Conservation (phyloP, 2,797 vertebrate species). For the Synanceia verrucosa region DNA sequence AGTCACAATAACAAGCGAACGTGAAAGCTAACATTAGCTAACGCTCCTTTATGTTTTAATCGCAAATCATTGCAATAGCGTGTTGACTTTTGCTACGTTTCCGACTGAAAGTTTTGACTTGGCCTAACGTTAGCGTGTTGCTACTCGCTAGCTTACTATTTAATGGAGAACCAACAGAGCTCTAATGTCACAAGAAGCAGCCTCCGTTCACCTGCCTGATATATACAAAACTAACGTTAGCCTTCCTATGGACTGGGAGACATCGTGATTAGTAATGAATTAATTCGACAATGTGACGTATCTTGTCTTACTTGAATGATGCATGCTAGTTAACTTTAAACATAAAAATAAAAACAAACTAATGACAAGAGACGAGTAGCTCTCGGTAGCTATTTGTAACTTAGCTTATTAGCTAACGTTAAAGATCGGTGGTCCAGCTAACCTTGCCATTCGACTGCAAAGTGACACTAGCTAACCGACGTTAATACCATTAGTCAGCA, state of each 20-base stretch:
- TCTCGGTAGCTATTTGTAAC: constrained; percentile 33
- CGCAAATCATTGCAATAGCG: accelerated
- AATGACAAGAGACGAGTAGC: neutral
- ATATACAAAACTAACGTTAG: neutral
- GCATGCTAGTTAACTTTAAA: neutral
- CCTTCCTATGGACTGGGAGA: neutral
- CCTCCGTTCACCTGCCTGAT: constrained; percentile 44
- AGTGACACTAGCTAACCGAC: constrained; percentile 7
- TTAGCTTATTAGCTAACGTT: constrained; percentile 53
- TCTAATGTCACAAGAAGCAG: constrained; percentile 46
- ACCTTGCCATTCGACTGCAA: constrained; percentile 59
- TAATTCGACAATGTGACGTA: no score
- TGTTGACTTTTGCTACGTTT: neutral
- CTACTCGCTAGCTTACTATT: constrained; percentile 36
- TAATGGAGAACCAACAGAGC: constrained; percentile 24
- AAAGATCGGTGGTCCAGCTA: constrained; percentile 72
- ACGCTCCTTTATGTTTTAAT: neutral
- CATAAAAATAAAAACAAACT: neutral
- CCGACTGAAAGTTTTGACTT: constrained; percentile 13
- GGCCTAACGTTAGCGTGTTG: constrained; percentile 30
- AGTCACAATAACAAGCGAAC: constrained; percentile 71
- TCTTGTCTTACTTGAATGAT: neutral
- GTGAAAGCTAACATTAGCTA: constrained; percentile 45
- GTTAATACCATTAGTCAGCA: neutral
- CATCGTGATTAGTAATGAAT: neutral